Evolutionary conservation across 2,797 vertebrate genomes (phyloP).

Genomic region (Rhinichthys osculus): DNA sequence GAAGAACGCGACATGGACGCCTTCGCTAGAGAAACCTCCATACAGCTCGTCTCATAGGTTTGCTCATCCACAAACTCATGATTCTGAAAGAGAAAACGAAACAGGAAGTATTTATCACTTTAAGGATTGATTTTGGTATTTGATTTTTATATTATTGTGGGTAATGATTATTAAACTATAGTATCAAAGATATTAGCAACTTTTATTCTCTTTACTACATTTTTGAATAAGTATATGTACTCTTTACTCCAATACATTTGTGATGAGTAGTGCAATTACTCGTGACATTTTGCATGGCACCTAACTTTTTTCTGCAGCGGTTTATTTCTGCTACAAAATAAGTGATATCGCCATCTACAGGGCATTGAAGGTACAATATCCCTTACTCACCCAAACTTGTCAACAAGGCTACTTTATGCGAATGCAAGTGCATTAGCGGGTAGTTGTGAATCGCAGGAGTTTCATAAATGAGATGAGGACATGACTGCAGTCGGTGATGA

Average conservation of each 20-base stretch:
- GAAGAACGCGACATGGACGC: slow-evolving; percentile 83
- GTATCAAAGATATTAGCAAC: not conserved
- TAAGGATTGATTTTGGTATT: slow-evolving; percentile 2
- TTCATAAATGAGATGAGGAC: not conserved
- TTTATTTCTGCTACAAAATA: not conserved
- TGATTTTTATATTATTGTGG: not conserved
- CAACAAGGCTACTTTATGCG: not conserved
- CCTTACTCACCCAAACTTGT: slow-evolving; percentile 1
- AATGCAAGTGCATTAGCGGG: not conserved
- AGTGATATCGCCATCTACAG: not conserved
- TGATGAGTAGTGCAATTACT: no score
- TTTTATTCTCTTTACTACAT: not conserved
- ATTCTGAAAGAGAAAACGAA: slow-evolving; percentile 78
- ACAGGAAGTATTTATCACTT: slow-evolving; percentile 28
- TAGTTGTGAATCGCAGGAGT: not conserved
- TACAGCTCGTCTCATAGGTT: slow-evolving; percentile 84
- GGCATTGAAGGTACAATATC: not conserved
- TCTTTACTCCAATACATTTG: not conserved
- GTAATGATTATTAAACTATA: not conserved
- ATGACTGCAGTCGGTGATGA: not conserved
- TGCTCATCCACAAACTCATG: slow-evolving; percentile 94
- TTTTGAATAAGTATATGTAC: not conserved
- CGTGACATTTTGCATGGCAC: not conserved
- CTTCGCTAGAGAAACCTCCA: slow-evolving; percentile 86
- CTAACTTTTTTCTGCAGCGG: not conserved